Evolutionary conservation across 2,113 vertebrate species (phyloP).

Genomic region (Actenoides hombroni): DNA sequence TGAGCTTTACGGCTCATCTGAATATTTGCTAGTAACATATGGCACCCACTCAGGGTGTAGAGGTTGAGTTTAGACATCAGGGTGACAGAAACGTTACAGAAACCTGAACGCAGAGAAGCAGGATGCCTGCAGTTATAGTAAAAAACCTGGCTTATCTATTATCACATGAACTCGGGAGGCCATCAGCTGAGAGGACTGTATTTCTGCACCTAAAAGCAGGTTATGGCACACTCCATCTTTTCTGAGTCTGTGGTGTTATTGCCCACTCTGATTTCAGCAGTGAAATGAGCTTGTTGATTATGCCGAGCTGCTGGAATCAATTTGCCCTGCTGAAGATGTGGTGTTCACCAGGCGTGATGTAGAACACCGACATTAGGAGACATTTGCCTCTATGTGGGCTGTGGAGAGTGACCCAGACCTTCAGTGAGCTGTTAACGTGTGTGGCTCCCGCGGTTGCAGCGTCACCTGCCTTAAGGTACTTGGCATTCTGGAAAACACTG

Average conservation of each 20-base stretch:
- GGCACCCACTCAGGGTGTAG: background rate
- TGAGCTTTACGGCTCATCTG: background rate
- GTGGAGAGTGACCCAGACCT: background rate
- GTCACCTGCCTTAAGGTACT: accelerated
- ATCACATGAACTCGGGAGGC: background rate
- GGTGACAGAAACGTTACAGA: background rate
- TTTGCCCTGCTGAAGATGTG: accelerated
- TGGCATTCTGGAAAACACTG: accelerated
- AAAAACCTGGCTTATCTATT: background rate
- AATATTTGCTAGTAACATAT: background rate
- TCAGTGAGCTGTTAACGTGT: accelerated
- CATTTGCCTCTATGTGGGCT: accelerated
- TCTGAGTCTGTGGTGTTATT: accelerated
- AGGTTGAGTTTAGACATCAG: background rate
- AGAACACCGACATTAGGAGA: background rate
- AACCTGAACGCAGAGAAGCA: background rate
- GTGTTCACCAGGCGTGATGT: accelerated
- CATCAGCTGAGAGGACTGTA: background rate
- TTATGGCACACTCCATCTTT: background rate
- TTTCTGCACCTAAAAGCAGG: background rate
- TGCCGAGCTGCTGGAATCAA: background rate
- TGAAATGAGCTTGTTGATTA: background rate
- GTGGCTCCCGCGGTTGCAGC: accelerated
- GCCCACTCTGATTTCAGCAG: background rate
- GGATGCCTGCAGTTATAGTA: background rate